Evolutionary conservation across 1,140 invertebrate genomes (phyloP), one percentile per base, ranked within the genome.

Genomic region (Drosophila melanica): DNA sequence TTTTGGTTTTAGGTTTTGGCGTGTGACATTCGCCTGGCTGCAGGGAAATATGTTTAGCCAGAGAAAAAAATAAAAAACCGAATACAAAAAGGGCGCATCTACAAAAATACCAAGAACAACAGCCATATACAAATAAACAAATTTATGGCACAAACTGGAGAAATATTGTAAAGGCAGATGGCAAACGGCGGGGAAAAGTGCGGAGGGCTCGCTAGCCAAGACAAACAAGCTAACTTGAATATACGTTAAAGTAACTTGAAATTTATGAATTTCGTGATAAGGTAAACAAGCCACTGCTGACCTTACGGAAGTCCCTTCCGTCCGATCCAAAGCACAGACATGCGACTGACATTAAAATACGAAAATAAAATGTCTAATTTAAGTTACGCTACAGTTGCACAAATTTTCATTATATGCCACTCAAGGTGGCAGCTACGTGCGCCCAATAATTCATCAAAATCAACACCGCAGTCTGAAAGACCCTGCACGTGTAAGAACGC

Each of bases 241-340:
- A 60, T 71, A 75, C 81, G 71, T 82, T 87, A 86, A 87, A 87
- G 82, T 80, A 73, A 86, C 75, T 82, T 84, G 66, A 84, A 87
- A 87, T 87, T 87, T 87, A 87, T 89, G 87, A 87, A 89, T 87
- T 89, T 84, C 68, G 54, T 79, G 84, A 87, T 87, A 87, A 87
- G 84, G 79, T 89, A 87, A 87, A 87, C 84, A 87, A 82, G 41
- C 45, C 9, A 65, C 74, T 69, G 65, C 35, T 59, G 50, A 60
- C 53, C 57, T 18, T n/a, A 39, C 64, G 37, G 41, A 47, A 58
- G 42, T n/a, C 37, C 35, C 35, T 7, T 3, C 53, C 9, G 71
- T 35, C 51, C 37, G 16, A 12, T 48, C 2, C 14, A 12, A 4
- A 16, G 18, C 7, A 37, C 23, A 39, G 50, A 41, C 39, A 23